phyloP scores from a whole-genome alignment of 2,113 vertebrate species.

The Ginglymostoma cirratum region DNA sequence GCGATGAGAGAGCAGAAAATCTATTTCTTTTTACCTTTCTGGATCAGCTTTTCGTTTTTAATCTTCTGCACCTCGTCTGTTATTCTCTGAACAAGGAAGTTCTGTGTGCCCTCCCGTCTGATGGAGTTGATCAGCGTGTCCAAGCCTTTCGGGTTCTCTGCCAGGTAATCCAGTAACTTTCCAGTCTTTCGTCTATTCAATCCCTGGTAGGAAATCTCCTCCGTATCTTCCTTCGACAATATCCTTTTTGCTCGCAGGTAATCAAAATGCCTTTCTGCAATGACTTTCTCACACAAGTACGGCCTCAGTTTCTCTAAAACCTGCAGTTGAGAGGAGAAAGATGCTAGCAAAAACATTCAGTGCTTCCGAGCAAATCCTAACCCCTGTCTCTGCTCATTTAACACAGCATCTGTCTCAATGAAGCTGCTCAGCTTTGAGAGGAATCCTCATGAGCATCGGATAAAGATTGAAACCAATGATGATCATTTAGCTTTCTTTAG shows the following conservation, averaged over 20 bases:
- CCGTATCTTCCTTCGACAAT: conserved; percentile 82
- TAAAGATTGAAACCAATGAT: not conserved
- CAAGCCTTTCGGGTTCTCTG: conserved; percentile 85
- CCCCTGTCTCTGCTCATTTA: not conserved
- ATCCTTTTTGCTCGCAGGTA: conserved; percentile 86
- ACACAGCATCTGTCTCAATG: not conserved
- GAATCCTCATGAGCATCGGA: not conserved
- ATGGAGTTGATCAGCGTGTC: conserved; percentile 85
- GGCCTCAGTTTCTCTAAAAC: conserved; percentile 73
- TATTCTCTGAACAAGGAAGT: conserved; percentile 85
- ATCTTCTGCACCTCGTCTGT: conserved; percentile 86
- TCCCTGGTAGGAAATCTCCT: conserved; percentile 82
- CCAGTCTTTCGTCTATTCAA: conserved; percentile 78
- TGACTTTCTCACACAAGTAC: conserved; percentile 86
- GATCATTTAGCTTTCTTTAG: too few relatives aligned
- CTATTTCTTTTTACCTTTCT: conserved; percentile 63
- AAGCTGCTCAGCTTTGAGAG: not conserved
- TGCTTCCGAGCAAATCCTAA: not conserved
- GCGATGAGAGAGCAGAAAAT: not conserved
- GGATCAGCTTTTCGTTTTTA: conserved; percentile 81
- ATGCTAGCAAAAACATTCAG: not conserved
- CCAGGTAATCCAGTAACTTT: conserved; percentile 79
- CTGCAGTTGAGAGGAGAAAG: conserved; percentile 47
- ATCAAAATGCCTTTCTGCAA: conserved; percentile 89
- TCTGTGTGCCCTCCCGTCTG: conserved; percentile 73